Evolutionary conservation across 2,888 invertebrate genomes (phyloP), one percentile per base, ranked within the genome.

Genomic region (Cyclophora albipunctata): DNA sequence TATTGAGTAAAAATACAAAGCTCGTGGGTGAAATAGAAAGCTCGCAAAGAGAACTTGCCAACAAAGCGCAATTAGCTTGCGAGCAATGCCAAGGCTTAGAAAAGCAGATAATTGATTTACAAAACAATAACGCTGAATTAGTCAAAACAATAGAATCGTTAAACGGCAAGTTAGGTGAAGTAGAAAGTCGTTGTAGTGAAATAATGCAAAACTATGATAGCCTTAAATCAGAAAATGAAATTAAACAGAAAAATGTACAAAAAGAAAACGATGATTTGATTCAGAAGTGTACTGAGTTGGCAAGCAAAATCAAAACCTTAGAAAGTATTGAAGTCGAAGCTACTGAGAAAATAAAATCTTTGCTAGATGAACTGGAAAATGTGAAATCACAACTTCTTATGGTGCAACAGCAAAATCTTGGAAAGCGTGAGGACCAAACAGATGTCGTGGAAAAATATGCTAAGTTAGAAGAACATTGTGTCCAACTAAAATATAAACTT

Each of bases 1-100:
- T 85, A 34, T 50, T 59, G 33, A 57, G 59, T 50, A 66, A 76
- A 47, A 69, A 81, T 59, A 61, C 60, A 33, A 60, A 69, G 49
- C 51, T 80, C 3, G 71, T 79, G 51, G 78, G 73, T 58, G 69
- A 79, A 63, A 76, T 87, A 49, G 63, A 62, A 45, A 64, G 66
- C 47, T 64, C 82, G 3, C 75, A 78, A 7, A 80, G 80, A 47
- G 73, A 82, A 58, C 54, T 74, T 42, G 6, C 34, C 34, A 43
- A 43, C 20, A 43, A 6, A 45, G 5, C 5, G 33, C 40, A 46
- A 46, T 34, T 34, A 43, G 7, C 20, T 34, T 43, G 43, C 7
- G 43, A 43, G 43, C 5, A 52, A 7, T 42, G 45, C 33, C 45
- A 40, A 45, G 45, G 7, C 3, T 37, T 45, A 35, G 45, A 35